Conservation (phyloP, 2,888 invertebrate species). For the Cantharis nigra region DNA sequence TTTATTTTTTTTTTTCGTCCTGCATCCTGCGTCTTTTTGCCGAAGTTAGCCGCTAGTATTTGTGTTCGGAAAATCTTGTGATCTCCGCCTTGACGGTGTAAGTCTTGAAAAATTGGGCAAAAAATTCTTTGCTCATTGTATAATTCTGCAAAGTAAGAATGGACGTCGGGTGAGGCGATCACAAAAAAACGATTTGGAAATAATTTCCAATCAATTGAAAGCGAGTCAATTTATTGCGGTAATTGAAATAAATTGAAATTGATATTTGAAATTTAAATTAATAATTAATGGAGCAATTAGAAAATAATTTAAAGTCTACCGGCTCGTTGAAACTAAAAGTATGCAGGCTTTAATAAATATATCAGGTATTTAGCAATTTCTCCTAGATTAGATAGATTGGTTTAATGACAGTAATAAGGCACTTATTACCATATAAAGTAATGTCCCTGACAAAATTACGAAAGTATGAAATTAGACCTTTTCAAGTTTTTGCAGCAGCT, state of each 20-base stretch:
- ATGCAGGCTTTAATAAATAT: not conserved
- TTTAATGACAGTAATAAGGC: not conserved
- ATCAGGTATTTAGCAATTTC: not conserved
- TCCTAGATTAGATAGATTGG: not conserved
- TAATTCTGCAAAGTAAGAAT: not conserved
- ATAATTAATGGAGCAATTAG: not conserved
- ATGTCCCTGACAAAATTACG: constrained; percentile 4
- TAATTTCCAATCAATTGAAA: not conserved
- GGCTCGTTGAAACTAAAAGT: not conserved
- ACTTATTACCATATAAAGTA: not conserved
- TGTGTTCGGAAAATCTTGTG: not conserved
- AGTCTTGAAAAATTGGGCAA: not conserved
- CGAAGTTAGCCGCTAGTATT: not conserved
- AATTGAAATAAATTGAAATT: not conserved
- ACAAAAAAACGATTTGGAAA: not conserved
- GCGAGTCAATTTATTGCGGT: not conserved
- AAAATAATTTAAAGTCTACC: not conserved
- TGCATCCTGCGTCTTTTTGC: not conserved
- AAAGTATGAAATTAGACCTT: constrained; percentile 5
- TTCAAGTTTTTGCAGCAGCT: not conserved
- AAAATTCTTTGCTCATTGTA: not conserved
- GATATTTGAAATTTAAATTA: not conserved
- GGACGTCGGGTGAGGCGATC: not conserved
- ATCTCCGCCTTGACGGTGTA: not conserved
- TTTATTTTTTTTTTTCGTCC: too few species aligned